These are phyloP conservation scores for Nymphalis urticae DNA, from an alignment of 2,888 invertebrate species.

Conservation along the genomic window DNA sequence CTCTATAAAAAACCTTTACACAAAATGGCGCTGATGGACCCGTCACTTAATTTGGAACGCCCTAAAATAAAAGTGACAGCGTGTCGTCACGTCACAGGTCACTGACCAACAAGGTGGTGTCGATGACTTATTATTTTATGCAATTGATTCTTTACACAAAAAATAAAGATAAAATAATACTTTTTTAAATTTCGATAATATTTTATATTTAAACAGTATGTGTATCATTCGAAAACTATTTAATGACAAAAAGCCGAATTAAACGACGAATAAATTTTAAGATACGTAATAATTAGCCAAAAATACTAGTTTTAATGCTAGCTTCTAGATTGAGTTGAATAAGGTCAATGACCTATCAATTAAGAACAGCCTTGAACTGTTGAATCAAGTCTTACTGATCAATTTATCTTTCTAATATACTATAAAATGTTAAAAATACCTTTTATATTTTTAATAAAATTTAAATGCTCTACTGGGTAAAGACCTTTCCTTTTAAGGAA, in stretches of 20 bases:
- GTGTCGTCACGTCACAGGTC: conserved; percentile 67
- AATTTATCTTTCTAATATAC: not conserved
- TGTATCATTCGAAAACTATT: too few relatives aligned
- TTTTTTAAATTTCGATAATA: not conserved
- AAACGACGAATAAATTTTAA: not conserved
- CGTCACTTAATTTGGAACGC: conserved; percentile 48
- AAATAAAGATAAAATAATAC: conserved; percentile 2
- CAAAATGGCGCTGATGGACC: conserved; percentile 39
- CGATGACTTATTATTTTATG: conserved; percentile 36
- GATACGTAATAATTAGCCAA: not conserved
- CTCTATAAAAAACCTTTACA: conserved; percentile 21
- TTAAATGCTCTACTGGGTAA: too few relatives aligned
- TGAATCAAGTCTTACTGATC: not conserved
- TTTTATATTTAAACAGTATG: not conserved
- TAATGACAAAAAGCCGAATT: not conserved
- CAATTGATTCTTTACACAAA: conserved; percentile 9
- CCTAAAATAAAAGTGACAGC: conserved; percentile 72
- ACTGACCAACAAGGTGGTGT: conserved; percentile 49
- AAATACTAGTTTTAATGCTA: not conserved
- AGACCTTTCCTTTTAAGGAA: too few relatives aligned
- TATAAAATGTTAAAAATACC: not conserved
- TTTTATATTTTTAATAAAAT: too few relatives aligned
- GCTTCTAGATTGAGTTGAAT: not conserved
- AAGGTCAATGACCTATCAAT: conserved; percentile 11
- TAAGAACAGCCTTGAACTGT: not conserved